A percentile compares a stretch with the other conserved stretches of the same genome.
Evolutionary conservation across 2,113 vertebrate genomes (phyloP).

Genomic region (Corythornis vintsioides): DNA sequence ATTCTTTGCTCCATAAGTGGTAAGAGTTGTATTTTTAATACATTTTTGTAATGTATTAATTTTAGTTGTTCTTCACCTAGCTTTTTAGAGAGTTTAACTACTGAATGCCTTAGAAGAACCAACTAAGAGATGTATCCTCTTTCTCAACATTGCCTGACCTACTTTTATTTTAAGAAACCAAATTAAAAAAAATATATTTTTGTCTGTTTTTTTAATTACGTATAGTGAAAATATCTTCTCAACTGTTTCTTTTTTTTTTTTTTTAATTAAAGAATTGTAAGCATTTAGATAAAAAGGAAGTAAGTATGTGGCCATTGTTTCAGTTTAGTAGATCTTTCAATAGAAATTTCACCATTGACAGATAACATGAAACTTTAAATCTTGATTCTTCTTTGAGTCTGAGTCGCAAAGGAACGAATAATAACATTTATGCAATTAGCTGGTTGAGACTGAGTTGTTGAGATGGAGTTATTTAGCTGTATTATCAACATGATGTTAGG

Average conservation of each 20-base stretch:
- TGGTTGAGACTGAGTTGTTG: not conserved
- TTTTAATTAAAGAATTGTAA: not conserved
- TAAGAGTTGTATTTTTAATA: not conserved
- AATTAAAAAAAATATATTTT: not conserved
- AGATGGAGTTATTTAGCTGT: not conserved
- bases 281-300: not conserved
- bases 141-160: constrained; percentile 21
- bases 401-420: not conserved
- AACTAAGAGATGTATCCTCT: constrained; percentile 28
- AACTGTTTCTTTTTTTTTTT: not conserved
- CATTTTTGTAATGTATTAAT: constrained; percentile 51
- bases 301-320: not conserved
- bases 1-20: constrained; percentile 38
- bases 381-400: not conserved
- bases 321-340: not conserved
- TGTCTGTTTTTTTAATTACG: constrained; percentile 41
- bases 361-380: not conserved
- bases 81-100: constrained; percentile 51
- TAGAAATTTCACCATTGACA: not conserved
- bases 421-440: not conserved
- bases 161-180: constrained; percentile 58
- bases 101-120: constrained; percentile 49
- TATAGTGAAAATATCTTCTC: constrained; percentile 15
- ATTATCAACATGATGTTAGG: not conserved
- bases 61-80: constrained; percentile 56